Evolutionary conservation across 2,797 vertebrate genomes (phyloP).

Genomic region (Netta rufina): DNA sequence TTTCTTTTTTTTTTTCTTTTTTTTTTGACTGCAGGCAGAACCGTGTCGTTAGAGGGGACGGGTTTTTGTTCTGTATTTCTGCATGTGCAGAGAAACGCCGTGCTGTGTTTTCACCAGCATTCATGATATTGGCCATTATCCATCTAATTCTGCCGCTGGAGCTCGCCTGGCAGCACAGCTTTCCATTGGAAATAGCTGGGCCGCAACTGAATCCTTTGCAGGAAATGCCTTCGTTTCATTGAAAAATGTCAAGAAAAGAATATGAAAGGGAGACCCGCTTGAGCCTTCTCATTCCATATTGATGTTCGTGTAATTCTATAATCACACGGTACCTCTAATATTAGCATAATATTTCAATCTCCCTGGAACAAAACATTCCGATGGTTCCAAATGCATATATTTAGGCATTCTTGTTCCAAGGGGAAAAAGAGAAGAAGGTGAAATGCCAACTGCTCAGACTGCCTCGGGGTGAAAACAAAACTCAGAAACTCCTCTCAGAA

Average conservation of each 20-base stretch:
- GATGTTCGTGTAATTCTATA: background rate
- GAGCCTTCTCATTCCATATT: background rate
- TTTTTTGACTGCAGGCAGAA: constrained; percentile 15
- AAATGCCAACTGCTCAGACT: background rate
- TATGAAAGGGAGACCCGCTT: background rate
- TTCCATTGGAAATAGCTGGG: background rate
- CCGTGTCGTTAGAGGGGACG: background rate
- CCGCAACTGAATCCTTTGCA: background rate
- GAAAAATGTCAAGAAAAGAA: background rate
- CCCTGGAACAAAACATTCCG: background rate
- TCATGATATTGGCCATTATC: background rate
- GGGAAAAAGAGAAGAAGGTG: background rate
- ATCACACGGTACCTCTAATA: background rate
- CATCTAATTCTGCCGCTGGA: background rate
- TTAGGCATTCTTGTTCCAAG: background rate
- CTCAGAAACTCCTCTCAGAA: background rate
- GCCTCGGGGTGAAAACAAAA: background rate
- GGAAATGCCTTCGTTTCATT: background rate
- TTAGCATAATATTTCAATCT: background rate
- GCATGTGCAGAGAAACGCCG: background rate
- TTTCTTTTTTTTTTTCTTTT: constrained; percentile 55
- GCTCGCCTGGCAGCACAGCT: background rate
- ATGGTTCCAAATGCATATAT: background rate
- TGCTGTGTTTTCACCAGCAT: background rate
- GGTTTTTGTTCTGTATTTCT: background rate